Conservation (phyloP, 2,888 invertebrate species). For the Callimorpha dominula region DNA sequence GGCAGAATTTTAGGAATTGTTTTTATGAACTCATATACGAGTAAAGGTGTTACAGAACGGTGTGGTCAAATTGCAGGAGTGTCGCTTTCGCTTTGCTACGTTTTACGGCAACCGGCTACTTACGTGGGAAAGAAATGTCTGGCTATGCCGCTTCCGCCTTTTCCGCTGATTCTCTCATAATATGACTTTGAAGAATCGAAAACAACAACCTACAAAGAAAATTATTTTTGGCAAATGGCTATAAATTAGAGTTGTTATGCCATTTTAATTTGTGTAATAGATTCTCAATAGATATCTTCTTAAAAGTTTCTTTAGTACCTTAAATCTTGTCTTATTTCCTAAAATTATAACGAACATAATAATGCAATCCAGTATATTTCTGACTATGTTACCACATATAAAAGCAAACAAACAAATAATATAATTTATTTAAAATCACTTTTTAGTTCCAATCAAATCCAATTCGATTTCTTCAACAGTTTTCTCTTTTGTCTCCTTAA, state of each 20-base stretch:
- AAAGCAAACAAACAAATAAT: constrained; percentile 3
- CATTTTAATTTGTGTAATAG: neutral
- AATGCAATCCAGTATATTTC: neutral
- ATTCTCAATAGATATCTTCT: too few species aligned
- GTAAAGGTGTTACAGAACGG: too few species aligned
- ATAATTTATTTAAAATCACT: constrained; percentile 22
- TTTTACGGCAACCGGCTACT: too few species aligned
- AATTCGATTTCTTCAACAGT: constrained; percentile 64
- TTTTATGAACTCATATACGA: too few species aligned
- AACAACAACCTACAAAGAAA: neutral
- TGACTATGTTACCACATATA: neutral
- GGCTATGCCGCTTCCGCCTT: too few species aligned
- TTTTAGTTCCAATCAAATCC: constrained; percentile 25
- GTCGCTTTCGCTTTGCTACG: too few species aligned
- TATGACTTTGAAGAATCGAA: neutral
- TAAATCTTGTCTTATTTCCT: neutral
- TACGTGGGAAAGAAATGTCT: too few species aligned
- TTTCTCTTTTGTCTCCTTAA: constrained; percentile 55
- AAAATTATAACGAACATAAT: neutral
- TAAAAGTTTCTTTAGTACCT: too few species aligned
- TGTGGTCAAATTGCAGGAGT: too few species aligned
- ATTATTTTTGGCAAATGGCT: neutral
- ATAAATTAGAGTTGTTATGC: too few species aligned
- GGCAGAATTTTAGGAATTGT: too few species aligned
- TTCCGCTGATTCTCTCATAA: too few species aligned